These are phyloP conservation scores for Bettongia penicillata DNA, from an alignment of 2,113 vertebrate genomes.

Conservation along the genomic window DNA sequence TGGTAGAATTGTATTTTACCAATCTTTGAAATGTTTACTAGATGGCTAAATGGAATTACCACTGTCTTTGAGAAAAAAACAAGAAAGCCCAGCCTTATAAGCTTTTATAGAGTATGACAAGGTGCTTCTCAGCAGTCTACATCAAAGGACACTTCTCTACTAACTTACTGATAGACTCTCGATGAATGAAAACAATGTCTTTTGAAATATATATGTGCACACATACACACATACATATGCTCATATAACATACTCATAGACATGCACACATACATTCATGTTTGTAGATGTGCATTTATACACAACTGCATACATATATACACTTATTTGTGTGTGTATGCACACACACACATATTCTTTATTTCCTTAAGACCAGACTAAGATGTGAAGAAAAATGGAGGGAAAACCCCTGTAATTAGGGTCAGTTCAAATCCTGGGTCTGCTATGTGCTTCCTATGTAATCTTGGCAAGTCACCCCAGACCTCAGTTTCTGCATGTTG, in stretches of 20 bases:
- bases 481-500: neutral
- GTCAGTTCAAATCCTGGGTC: neutral
- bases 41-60: neutral
- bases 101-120: neutral
- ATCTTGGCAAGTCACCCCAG: neutral
- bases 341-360: no score
- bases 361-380: neutral
- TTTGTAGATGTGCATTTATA: no score
- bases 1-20: neutral
- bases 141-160: neutral
- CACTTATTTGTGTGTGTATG: neutral
- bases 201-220: neutral
- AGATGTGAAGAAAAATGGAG: neutral
- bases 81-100: neutral
- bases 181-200: neutral
- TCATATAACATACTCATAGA: neutral
- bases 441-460: neutral
- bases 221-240: neutral
- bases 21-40: neutral
- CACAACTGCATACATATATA: neutral
- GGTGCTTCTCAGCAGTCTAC: neutral
- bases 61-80: neutral
- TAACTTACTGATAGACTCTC: neutral
- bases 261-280: neutral
- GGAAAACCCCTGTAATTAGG: neutral